Evolutionary conservation across 35 echinoderm and acorn worm genomes (phyloP), one percentile per base, ranked within the genome.

Genomic region (Ophiothrix spiculata): DNA sequence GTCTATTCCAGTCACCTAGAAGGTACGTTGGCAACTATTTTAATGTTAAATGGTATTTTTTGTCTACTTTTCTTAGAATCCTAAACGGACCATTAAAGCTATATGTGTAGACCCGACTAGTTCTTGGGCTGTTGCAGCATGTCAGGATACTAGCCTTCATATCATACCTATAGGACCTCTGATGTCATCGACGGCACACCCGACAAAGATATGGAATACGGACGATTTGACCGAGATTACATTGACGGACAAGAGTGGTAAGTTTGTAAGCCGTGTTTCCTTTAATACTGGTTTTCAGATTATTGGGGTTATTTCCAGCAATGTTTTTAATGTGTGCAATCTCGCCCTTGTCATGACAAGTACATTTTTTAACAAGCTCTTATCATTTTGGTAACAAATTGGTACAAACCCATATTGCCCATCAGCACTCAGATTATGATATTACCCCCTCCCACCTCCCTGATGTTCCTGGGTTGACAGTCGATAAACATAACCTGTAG

Each of bases 151-250:
- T 31, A 75, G 77, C 25, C 21, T 92, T 17, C 87, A 82, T 36
- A 29, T 92, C 64, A 45, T 91, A 15, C 84, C 90, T 82, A 64
- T 92, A 4, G 33, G 60, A 75, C 34, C 84, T 1, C 56, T 92
- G 1, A 77, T 92, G 21, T 25, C 37, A n/a, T 42, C 39, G 1
- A 81, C 29, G 19, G 82, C 60, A 11, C 77, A 40, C 28, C 45
- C 25, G 33, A 81, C 56, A 8, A 54, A 78, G n/a, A 35, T 38
- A 31, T 92, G 90, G 90, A 87, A 86, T 23, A 82, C 77, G 34
- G 74, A 81, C 75, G 90, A 92, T 76, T 25, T 92, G n/a, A 92
- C 90, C 34, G 40, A 81, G 39, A 87, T 92, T 31, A 78, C 64
- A 14, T n/a, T 80, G 1, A 46, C 77, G 32, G 36, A 39, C 31